Evolutionary conservation across 2,113 vertebrate species (phyloP).

Genomic region (Sminthopsis crassicaudata): DNA sequence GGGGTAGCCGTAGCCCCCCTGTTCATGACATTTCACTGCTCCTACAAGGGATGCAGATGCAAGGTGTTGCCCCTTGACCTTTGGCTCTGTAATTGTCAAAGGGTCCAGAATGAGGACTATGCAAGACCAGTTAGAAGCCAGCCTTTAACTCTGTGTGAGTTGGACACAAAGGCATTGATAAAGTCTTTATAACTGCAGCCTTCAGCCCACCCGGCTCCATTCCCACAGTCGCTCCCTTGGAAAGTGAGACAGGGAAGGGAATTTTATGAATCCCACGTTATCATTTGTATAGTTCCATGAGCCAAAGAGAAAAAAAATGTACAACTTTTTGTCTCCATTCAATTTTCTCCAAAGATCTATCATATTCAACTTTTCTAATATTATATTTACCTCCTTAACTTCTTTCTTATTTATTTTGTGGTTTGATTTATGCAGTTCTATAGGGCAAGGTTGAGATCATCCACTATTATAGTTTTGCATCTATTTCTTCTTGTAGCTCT

Average conservation of each 20-base stretch:
- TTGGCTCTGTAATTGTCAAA: neutral
- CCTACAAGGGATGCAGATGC: neutral
- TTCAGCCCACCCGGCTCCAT: neutral
- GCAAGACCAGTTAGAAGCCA: neutral
- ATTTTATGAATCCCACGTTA: neutral
- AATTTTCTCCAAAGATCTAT: no score
- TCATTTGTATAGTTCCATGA: neutral
- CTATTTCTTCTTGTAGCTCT: no score
- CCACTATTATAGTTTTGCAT: no score
- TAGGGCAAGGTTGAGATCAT: no score
- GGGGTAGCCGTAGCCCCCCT: neutral
- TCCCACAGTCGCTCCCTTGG: neutral
- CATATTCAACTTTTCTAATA: no score
- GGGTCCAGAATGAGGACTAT: neutral
- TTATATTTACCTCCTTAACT: no score
- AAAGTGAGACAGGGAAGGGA: neutral
- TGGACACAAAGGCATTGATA: neutral
- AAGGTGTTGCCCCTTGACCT: neutral
- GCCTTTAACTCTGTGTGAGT: neutral
- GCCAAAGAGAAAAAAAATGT: no score
- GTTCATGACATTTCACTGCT: neutral
- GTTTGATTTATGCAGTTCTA: no score
- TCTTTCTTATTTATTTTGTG: no score
- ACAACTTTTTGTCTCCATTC: no score
- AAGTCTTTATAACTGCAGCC: neutral